Evolutionary conservation across 2,113 vertebrate species (phyloP).

Genomic region (Etheostoma spectabile): DNA sequence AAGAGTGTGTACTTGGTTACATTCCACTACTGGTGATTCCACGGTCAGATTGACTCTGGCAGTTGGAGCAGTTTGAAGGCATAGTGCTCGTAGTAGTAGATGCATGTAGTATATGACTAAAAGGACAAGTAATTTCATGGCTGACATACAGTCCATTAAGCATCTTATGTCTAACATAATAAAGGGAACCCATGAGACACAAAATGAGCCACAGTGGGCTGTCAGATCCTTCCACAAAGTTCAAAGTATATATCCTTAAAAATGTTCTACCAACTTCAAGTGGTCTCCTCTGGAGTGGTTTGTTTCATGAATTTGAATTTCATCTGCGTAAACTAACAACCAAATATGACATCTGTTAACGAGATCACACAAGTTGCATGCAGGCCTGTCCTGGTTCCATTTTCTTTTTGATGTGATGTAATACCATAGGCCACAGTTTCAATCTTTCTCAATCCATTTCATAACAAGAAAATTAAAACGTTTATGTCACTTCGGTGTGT

Average conservation of each 20-base stretch:
- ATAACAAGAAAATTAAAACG: neutral
- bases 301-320: slow-evolving; percentile 10
- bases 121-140: slow-evolving; percentile 6
- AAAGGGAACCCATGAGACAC: neutral
- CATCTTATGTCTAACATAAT: neutral
- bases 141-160: neutral
- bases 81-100: neutral
- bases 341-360: neutral
- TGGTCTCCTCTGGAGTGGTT: slow-evolving; percentile 15
- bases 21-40: too few relatives aligned
- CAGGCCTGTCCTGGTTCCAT: neutral
- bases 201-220: slow-evolving; percentile 14
- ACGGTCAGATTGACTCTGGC: neutral
- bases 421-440: neutral
- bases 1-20: too few relatives aligned
- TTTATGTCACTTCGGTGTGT: neutral
- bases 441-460: neutral
- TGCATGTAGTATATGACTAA: neutral
- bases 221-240: slow-evolving; percentile 12
- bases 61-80: neutral
- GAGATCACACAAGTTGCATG: slow-evolving; percentile 1
- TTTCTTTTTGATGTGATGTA: neutral
- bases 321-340: neutral
- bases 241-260: slow-evolving; percentile 15
- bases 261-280: neutral